Evolutionary conservation across 2,797 vertebrate species (phyloP), one percentile per base, ranked within the genome.

Genomic region (Cirrhinus mrigala): DNA sequence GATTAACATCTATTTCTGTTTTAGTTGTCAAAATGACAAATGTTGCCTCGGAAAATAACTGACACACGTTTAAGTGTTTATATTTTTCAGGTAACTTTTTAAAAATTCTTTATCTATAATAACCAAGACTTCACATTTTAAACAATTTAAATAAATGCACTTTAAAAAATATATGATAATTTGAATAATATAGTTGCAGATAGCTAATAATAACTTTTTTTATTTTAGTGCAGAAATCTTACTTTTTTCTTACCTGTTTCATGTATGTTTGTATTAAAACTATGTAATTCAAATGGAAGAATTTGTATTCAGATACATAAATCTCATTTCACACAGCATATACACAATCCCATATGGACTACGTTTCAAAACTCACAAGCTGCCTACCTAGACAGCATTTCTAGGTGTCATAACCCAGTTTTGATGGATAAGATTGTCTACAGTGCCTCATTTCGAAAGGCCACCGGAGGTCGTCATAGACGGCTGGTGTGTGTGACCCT

Each of bases 71-170:
- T 20, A 29, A 15, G 0, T 64, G 6, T 16, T 2, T 24, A 15
- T 29, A 7, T 64, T 64, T n/a, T 22, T n/a, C 22, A 58, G 4
- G 22, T 58, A 22, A 60, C 9, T n/a, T 58, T 56, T 56, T 90
- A 20, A 16, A 20, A 54, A 11, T 27, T 60, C n/a, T n/a, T 14
- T 24, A 5, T 3, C 50, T 18, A 1, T 52, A 18, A 22, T 33
- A 33, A 33, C 33, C 33, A 33, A 33, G 33, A 1, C 33, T 33
- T 33, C 33, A 33, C 33, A 33, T 33, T 15, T 2, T 15, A 27
- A 62, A 24, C 24, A 15, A 27, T 24, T 62, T 15, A 1, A 15
- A 6, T 62, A 6, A 27, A 62, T 62, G 24, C 9, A 58, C 10
- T 40, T 27, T 6, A 29, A 29, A 29, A 64, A n/a, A n/a, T n/a